Conservation (phyloP, 2,113 vertebrate species). For the Melospiza georgiana region DNA sequence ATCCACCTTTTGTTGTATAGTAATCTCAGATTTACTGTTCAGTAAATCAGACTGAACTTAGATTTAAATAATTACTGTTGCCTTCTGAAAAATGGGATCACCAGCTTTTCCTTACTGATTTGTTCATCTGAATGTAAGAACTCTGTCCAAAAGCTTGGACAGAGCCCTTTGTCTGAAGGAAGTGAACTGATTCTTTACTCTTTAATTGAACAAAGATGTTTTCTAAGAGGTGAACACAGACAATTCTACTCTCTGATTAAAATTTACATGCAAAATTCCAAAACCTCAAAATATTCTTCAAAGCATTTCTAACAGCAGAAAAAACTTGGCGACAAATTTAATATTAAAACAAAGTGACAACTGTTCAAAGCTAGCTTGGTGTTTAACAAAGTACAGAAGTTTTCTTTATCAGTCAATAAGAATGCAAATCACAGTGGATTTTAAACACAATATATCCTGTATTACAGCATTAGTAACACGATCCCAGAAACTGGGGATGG, state of each 20-base stretch:
- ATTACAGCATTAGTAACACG: background rate
- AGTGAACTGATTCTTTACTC: conserved; percentile 21
- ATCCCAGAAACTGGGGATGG: background rate
- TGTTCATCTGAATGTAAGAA: background rate
- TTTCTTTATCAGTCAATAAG: background rate
- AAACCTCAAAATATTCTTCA: background rate
- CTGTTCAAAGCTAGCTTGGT: background rate
- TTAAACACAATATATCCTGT: background rate
- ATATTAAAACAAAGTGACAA: background rate
- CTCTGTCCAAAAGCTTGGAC: background rate
- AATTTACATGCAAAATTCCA: background rate
- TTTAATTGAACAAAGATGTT: background rate
- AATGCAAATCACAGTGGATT: background rate
- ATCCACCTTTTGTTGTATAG: background rate
- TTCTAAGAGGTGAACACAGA: background rate
- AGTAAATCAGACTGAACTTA: background rate
- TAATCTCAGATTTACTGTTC: background rate
- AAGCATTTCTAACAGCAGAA: background rate
- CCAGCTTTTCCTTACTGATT: background rate
- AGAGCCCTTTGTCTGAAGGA: conserved; percentile 25
- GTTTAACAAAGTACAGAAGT: background rate
- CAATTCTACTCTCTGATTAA: background rate
- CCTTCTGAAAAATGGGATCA: background rate
- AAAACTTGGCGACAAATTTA: background rate
- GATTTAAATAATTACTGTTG: background rate